Base-by-base conservation (phyloP, 2,113 vertebrate genomes). In the Harpagus bidentatus region DNA sequence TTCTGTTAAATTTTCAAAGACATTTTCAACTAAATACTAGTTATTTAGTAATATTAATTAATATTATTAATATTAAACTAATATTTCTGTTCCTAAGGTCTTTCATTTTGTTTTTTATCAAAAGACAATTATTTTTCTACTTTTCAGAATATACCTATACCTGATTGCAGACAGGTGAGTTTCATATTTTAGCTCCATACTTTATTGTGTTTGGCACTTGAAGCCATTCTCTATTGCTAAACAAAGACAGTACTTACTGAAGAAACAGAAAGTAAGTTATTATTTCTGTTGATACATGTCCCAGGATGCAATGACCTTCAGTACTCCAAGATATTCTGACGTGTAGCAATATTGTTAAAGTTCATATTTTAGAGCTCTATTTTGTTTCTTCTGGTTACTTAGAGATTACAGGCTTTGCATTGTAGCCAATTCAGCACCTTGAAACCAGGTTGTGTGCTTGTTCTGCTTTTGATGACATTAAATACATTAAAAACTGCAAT, bases 61-160 rank as follows among this genome's bases (percentile, higher is more conserved):
- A 47, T 21, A 47, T 10, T 47, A 47, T 5, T 47, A 47, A 47
- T 47, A 47, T 47, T 47, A 47, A 47, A 47, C 45, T 59, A 36
- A 32, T 11, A 1, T 26, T 77, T 69, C 18, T 52, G 3, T 52
- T 88, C 13, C 7, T 58, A 79, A 17, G 2, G 18, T 53, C 9
- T 38, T 82, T 19, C 9, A 11, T 5, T 5, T 40, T 38, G n/a
- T 61, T 55, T 69, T 72, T 16, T 6, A 42, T n/a, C 15, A 38
- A 26, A 70, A 79, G 6, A 63, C 0, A 28, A 16, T 7, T 47
- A 2, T 0, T 52, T 73, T 79, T 71, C 9, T 71, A 1, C 36
- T 79, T 82, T 89, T 82, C 25, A 42, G 23, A 48, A 38, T n/a
- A 61, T 32, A 22, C 0, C 1, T 53, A 25, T 16, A 34, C 2